Percentiles rank a stretch among this genome's conserved stretches.
Evolutionary conservation across 2,113 vertebrate genomes (phyloP).

Genomic region (Globicephala melas): DNA sequence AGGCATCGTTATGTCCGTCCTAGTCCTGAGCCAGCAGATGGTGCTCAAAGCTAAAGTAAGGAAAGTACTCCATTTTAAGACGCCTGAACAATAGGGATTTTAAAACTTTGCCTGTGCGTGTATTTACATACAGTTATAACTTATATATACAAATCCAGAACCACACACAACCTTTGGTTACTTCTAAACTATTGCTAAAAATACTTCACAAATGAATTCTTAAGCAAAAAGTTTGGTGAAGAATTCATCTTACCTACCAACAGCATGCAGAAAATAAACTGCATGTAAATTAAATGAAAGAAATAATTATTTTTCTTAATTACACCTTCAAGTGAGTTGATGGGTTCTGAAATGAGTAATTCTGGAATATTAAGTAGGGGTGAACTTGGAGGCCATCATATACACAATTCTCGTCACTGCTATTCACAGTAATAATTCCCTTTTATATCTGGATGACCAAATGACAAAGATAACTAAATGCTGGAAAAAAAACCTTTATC

Average conservation of each 20-base stretch:
- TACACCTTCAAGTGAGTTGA: not conserved
- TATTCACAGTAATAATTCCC: not conserved
- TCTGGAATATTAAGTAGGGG: not conserved
- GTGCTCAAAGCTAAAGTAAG: slow-evolving; percentile 60
- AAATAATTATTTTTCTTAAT: not conserved
- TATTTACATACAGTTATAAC: not conserved
- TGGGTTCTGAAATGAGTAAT: slow-evolving; percentile 13
- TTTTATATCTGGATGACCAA: not conserved
- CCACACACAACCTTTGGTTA: not conserved
- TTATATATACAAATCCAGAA: not conserved
- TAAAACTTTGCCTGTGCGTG: not conserved
- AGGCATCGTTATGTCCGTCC: not conserved
- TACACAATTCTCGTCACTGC: not conserved
- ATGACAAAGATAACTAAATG: not conserved
- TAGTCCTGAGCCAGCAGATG: slow-evolving; percentile 57
- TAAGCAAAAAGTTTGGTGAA: slow-evolving; percentile 1
- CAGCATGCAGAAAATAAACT: not conserved
- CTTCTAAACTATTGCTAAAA: not conserved
- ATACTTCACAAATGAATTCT: not conserved
- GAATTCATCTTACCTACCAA: not conserved
- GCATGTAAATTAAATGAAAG: not conserved
- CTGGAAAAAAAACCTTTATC: not conserved
- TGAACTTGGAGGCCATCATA: not conserved
- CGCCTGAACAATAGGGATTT: not conserved
- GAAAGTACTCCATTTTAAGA: not conserved